Conservation (phyloP, 2,888 invertebrate species). For the Andrena chrysosceles region DNA sequence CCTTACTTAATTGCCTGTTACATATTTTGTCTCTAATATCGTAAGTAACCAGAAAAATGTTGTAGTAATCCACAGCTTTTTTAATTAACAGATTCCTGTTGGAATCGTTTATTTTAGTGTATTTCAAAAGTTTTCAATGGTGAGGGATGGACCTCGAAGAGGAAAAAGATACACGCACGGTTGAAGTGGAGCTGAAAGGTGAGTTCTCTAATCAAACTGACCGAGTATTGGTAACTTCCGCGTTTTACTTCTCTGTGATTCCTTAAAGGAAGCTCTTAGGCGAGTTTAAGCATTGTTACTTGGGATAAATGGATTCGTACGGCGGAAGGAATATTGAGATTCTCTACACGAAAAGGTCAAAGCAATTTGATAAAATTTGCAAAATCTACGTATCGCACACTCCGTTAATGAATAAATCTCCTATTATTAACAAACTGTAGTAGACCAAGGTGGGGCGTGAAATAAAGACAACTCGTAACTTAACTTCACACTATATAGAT, state of each 20-base stretch:
- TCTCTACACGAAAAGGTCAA: not conserved
- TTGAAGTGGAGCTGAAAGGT: not conserved
- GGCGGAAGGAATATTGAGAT: not conserved
- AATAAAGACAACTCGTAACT: no score
- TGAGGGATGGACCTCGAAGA: not conserved
- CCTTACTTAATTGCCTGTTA: no score
- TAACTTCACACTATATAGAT: no score
- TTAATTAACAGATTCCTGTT: not conserved
- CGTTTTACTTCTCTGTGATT: not conserved
- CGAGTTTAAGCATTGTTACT: not conserved
- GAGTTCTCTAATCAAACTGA: not conserved
- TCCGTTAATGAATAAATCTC: not conserved
- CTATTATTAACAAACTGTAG: no score
- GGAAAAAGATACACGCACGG: not conserved
- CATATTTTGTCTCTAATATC: no score
- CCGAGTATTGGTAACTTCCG: not conserved
- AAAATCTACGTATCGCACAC: not conserved
- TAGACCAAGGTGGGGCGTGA: no score
- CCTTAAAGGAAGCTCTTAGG: not conserved
- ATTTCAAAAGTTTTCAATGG: not conserved
- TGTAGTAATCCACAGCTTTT: not conserved
- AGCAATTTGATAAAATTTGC: not conserved
- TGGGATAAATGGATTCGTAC: slow-evolving; percentile 9
- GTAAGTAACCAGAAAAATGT: no score
- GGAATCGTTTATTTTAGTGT: not conserved